phyloP scores from a whole-genome alignment of 2,797 vertebrate genomes.

The Phrynocephalus forsythii region DNA sequence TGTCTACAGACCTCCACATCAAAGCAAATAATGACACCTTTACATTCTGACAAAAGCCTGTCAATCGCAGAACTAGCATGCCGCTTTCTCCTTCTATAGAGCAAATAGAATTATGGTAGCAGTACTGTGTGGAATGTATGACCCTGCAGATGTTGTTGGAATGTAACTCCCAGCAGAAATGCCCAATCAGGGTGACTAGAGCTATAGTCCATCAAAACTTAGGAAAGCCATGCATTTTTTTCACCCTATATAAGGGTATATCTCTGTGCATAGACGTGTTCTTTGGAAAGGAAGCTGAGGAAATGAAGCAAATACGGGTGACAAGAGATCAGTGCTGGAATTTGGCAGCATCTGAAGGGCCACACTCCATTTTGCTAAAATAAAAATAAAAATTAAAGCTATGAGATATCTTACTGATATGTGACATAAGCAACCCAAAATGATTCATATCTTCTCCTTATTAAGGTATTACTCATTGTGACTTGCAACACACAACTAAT shows the following conservation, averaged over 20 bases:
- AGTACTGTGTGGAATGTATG: not conserved
- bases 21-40: not conserved
- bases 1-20: not conserved
- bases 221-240: not conserved
- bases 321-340: not conserved
- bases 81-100: not conserved
- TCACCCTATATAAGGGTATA: not conserved
- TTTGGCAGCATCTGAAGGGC: not conserved
- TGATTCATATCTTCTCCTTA: not conserved
- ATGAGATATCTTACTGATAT: not conserved
- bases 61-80: not conserved
- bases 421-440: not conserved
- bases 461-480: not conserved
- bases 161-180: not conserved
- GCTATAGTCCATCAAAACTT: not conserved
- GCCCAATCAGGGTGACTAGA: not conserved
- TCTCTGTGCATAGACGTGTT: not conserved
- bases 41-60: not conserved
- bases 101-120: not conserved
- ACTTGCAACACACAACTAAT: not conserved
- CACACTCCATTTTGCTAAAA: not conserved
- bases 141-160: not conserved
- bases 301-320: not conserved
- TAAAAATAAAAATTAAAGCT: too few relatives aligned
- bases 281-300: not conserved